Conservation (phyloP, 2,797 vertebrate genomes). For the Paguma larvata region DNA sequence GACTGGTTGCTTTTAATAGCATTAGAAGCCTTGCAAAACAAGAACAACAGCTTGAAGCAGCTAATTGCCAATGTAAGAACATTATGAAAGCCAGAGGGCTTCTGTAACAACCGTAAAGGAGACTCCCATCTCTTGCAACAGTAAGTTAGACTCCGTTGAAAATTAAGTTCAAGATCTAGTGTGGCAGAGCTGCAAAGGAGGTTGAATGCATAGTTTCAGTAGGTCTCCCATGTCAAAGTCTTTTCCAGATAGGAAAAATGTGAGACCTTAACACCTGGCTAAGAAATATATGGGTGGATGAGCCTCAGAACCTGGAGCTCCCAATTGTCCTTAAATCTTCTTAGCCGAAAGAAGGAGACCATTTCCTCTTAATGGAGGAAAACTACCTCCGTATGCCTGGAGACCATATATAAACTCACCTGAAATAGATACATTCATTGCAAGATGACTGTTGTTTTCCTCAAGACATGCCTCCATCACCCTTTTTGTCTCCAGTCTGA, state of each 20-base stretch:
- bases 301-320: neutral
- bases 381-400: neutral
- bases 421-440: neutral
- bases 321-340: neutral
- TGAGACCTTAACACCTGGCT: neutral
- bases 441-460: neutral
- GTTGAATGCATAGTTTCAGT: neutral
- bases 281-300: neutral
- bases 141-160: neutral
- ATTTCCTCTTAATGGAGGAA: neutral
- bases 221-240: neutral
- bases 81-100: neutral
- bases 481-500: neutral
- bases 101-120: neutral
- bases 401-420: neutral
- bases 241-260: conserved; percentile 12
- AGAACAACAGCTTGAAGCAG: neutral
- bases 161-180: neutral
- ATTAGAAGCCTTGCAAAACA: neutral
- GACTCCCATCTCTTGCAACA: neutral
- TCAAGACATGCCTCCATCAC: neutral
- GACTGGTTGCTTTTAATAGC: neutral
- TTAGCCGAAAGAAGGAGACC: neutral
- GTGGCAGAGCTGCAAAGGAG: neutral
- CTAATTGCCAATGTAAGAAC: neutral